Evolutionary conservation across 53 echinoderm and acorn worm species (phyloP).

Genomic region (Astropecten irregularis): DNA sequence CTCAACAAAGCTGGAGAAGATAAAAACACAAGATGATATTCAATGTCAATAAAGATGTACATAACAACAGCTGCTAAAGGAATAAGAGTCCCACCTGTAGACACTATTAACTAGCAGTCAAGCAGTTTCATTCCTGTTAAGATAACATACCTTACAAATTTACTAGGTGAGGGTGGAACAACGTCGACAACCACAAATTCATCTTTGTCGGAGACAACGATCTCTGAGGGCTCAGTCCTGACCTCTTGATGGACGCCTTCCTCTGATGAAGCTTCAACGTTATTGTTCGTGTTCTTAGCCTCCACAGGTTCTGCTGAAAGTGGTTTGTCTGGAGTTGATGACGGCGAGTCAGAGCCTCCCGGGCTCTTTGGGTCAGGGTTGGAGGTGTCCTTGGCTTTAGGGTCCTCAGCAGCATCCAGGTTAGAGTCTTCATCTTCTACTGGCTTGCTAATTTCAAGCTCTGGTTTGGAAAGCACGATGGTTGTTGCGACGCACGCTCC

Average conservation of each 20-base stretch:
- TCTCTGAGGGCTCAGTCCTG: background rate
- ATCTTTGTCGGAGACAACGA: conserved; percentile 8
- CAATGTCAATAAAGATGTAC: too few species aligned
- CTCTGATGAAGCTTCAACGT: conserved; percentile 39
- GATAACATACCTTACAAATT: conserved; percentile 45
- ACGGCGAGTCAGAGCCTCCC: background rate
- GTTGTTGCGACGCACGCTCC: background rate
- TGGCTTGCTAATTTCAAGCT: conserved; percentile 13
- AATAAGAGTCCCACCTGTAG: too few species aligned
- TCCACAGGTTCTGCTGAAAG: background rate
- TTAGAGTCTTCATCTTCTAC: background rate
- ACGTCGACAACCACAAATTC: conserved; percentile 53
- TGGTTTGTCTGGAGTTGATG: background rate
- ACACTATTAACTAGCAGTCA: too few species aligned
- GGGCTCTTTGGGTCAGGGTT: background rate
- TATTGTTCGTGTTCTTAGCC: conserved; percentile 65
- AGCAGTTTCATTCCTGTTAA: too few species aligned
- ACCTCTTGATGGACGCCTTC: background rate
- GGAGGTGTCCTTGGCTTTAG: too few species aligned
- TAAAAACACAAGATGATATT: too few species aligned
- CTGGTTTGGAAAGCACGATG: background rate
- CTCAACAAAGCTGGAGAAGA: conserved; percentile 6
- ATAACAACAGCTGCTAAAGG: too few species aligned
- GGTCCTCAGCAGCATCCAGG: background rate
- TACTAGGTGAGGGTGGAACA: too few species aligned